Conservation (phyloP, 92 coral and sea anemone species). For the Montipora capitata region DNA sequence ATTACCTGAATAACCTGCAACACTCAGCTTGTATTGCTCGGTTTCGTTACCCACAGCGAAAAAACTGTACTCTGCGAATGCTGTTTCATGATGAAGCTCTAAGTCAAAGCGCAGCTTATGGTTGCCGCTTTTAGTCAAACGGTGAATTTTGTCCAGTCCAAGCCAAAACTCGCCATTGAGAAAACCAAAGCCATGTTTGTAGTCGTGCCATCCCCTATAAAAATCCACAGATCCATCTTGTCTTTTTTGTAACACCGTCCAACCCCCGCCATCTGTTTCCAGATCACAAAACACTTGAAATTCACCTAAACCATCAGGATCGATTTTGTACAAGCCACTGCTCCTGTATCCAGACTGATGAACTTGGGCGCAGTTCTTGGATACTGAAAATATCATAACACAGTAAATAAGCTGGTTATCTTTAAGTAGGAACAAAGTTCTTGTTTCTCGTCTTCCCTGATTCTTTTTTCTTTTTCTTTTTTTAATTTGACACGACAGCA, state of each 20-base stretch:
- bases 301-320: conserved; percentile 1
- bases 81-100: neutral
- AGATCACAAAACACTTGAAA: conserved; percentile 17
- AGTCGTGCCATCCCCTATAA: conserved; percentile 8
- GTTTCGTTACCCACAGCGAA: conserved; percentile 12
- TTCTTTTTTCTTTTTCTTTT: too few species aligned
- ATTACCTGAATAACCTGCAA: conserved; percentile 14
- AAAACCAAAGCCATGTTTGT: neutral
- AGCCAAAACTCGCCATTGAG: neutral
- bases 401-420: too few species aligned
- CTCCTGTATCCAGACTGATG: neutral
- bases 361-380: neutral
- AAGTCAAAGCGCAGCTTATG: conserved; percentile 11
- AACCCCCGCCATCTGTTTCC: conserved; percentile 4
- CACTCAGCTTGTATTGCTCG: conserved; percentile 9
- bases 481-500: too few species aligned
- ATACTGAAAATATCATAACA: neutral
- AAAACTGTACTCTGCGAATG: conserved; percentile 5
- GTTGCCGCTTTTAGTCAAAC: neutral
- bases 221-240: neutral
- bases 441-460: too few species aligned
- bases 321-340: neutral
- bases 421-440: too few species aligned
- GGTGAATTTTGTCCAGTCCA: too few species aligned
- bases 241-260: conserved; percentile 4